Evolutionary conservation across 2,113 vertebrate genomes (phyloP), one percentile per base, ranked within the genome.

Genomic region (Pungitius pungitius): DNA sequence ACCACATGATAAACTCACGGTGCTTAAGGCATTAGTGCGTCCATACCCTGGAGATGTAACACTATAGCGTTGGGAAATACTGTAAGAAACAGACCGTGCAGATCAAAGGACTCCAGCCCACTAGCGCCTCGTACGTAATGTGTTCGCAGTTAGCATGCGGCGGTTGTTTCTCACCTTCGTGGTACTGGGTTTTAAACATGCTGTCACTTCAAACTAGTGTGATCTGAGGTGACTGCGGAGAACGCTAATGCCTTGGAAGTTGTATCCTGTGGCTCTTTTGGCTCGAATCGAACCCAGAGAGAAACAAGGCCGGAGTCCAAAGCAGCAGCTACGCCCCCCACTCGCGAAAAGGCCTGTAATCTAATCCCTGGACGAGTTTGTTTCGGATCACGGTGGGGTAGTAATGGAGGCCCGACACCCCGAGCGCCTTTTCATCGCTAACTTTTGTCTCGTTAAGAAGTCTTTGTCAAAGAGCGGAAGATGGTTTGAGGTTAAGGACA

Each of bases 211-310:
- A 90, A 66, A 10, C 94, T 94, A 95, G 89, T 77, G 79, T 93
- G 94, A 95, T 90, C 85, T 89, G 92, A 93, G 90, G 82, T 75
- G 90, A 91, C 90, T 94, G 92, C 90, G 88, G 90, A 92, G 91
- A 94, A 93, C 90, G 89, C 90, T 85, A 86, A 92, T 93, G 89
- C 87, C 87, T 91, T 90, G 82, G 77, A 90, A 93, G 90, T 86
- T 86, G 89, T 92, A 91, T 93, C 91, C 91, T 84, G 91, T 94
- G 91, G 93, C 93, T 91, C 90, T 89, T 78, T 89, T 88, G 86
- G 87, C 88, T 93, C 82, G 95, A 95, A 96, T 96, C 91, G 95
- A 95, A 95, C 92, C 94, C 95, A 94, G 94, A 93, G 85, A 90
- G 88, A 85, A 84, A 83, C 90, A 89, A 93, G 90, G 89, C 93